Percentiles rank a stretch among this genome's conserved stretches.
These are phyloP conservation scores for Parnassius orleans DNA, from an alignment of 2,888 invertebrate species.

Conservation along the genomic window DNA sequence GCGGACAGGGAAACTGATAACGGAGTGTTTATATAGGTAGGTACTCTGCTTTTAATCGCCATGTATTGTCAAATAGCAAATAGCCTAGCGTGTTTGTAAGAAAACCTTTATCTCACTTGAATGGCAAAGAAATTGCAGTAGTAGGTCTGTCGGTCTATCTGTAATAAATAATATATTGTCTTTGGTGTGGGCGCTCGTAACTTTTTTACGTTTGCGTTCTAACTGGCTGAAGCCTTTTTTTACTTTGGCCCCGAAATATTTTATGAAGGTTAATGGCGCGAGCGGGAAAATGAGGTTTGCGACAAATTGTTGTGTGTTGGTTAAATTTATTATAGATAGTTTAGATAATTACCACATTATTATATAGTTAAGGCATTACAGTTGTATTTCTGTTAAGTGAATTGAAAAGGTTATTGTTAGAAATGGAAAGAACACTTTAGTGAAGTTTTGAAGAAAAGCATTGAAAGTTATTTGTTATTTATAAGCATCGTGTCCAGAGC, in stretches of 20 bases:
- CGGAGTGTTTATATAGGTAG: no score
- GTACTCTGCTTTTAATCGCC: no score
- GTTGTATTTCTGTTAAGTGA: slow-evolving; percentile 23
- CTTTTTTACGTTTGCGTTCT: slow-evolving; percentile 1
- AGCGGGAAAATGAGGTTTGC: not conserved
- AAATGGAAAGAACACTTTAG: slow-evolving; percentile 15
- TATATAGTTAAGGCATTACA: slow-evolving; percentile 14
- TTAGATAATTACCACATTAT: slow-evolving; percentile 14
- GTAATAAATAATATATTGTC: no score
- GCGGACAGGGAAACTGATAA: no score
- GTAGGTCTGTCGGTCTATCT: no score
- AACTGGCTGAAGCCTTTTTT: slow-evolving; percentile 5
- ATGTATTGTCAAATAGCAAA: no score
- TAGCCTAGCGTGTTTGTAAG: no score
- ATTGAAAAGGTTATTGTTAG: slow-evolving; percentile 10
- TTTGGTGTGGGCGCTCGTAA: no score
- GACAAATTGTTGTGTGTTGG: not conserved
- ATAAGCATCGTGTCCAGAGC: slow-evolving; percentile 27
- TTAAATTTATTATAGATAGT: not conserved
- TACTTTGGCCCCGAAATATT: slow-evolving; percentile 1
- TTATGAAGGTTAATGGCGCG: not conserved
- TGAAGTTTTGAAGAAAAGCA: slow-evolving; percentile 15
- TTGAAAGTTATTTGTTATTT: slow-evolving; percentile 22
- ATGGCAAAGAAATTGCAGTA: no score
- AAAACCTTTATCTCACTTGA: no score